Percentiles rank a stretch among this genome's conserved stretches.
Conservation (phyloP, 2,888 invertebrate genomes). For the Fragum sueziense region DNA sequence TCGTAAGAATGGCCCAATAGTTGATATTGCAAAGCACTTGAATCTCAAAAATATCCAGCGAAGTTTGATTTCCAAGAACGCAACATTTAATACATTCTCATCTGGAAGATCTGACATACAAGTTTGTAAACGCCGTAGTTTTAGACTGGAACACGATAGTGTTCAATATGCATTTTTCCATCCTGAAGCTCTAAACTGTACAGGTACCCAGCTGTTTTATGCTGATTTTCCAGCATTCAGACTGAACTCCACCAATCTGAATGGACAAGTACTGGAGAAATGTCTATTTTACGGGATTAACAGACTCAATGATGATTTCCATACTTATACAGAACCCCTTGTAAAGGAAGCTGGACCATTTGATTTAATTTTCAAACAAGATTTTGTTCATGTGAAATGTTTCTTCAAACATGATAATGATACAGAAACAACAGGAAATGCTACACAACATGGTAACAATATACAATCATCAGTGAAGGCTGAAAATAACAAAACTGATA, state of each 20-base stretch:
- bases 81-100: not conserved
- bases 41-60: conserved; percentile 35
- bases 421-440: conserved; percentile 7
- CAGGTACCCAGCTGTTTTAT: conserved; percentile 65
- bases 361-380: conserved; percentile 66
- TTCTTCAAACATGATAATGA: conserved; percentile 40
- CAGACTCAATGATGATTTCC: conserved; percentile 65
- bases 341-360: conserved; percentile 60
- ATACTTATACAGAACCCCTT: conserved; percentile 62
- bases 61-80: not conserved
- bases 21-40: conserved; percentile 45
- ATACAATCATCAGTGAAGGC: too few relatives aligned
- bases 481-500: too few relatives aligned
- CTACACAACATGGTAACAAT: not conserved
- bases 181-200: conserved; percentile 67
- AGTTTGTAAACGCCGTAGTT: conserved; percentile 61
- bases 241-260: conserved; percentile 60
- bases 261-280: conserved; percentile 60
- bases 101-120: too few relatives aligned
- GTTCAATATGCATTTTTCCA: conserved; percentile 66
- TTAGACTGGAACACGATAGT: conserved; percentile 69
- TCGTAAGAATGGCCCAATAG: not conserved
- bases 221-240: conserved; percentile 55
- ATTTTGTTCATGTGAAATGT: conserved; percentile 73
- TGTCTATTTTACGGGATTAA: conserved; percentile 69